A percentile compares a stretch with the other conserved stretches of the same genome.
Conservation (phyloP, 2,888 invertebrate species). For the Lepidocyrtinus sp. region DNA sequence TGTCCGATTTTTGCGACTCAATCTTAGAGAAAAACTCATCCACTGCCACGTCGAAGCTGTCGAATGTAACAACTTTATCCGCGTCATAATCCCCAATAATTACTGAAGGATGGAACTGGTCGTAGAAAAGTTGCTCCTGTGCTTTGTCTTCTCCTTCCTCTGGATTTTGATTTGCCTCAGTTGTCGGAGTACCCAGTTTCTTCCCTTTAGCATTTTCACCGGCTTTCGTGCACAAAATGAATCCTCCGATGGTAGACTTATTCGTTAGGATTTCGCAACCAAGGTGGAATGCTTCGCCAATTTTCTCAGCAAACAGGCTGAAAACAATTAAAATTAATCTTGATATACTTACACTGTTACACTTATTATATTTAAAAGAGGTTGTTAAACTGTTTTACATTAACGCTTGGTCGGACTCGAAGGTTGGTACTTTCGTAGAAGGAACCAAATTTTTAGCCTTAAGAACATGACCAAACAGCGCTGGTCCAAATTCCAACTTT, state of each 20-base stretch:
- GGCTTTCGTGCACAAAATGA: constrained; percentile 57
- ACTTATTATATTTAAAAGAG: no score
- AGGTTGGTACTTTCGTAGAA: constrained; percentile 77
- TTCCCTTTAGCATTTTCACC: background rate
- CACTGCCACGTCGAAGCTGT: constrained; percentile 87
- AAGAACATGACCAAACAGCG: constrained; percentile 93
- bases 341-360: no score
- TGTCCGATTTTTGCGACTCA: constrained; percentile 95
- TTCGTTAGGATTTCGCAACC: constrained; percentile 63
- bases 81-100: constrained; percentile 51
- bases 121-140: constrained; percentile 78
- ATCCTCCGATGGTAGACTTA: constrained; percentile 53
- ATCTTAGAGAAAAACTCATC: constrained; percentile 97
- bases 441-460: constrained; percentile 79
- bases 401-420: constrained; percentile 78
- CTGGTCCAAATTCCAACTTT: constrained; percentile 86
- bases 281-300: constrained; percentile 62
- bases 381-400: constrained; percentile 72
- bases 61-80: constrained; percentile 76
- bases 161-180: constrained; percentile 19
- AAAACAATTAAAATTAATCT: no score
- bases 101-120: constrained; percentile 94
- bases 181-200: background rate
- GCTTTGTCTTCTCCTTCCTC: constrained; percentile 79
- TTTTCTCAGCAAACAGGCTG: constrained; percentile 52